A percentile compares a stretch with the other conserved stretches of the same genome.
Evolutionary conservation across 2,113 vertebrate genomes (phyloP).

Genomic region (Odontophorus gujanensis): DNA sequence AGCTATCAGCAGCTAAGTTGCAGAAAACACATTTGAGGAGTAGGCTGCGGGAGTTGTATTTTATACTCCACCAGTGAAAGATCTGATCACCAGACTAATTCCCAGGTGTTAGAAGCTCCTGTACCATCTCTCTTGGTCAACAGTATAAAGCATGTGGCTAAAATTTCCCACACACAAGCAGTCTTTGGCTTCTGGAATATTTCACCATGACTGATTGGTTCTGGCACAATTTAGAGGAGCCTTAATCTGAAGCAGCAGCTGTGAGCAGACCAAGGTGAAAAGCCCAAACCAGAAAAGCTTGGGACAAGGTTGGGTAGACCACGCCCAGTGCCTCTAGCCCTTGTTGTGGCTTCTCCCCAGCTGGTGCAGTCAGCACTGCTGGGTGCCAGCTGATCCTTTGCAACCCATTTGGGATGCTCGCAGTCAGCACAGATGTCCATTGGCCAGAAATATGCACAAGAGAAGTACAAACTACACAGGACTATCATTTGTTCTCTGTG

Average conservation of each 20-base stretch:
- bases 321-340: not conserved
- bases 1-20: slow-evolving; percentile 33
- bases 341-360: not conserved
- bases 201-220: slow-evolving; percentile 38
- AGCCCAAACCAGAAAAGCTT: not conserved
- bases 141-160: not conserved
- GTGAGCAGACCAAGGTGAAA: not conserved
- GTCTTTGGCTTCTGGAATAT: slow-evolving; percentile 22
- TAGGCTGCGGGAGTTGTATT: not conserved
- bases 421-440: not conserved
- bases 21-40: not conserved
- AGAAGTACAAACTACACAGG: not conserved
- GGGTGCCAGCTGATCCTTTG: not conserved
- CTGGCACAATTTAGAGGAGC: not conserved
- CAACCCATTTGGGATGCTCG: not conserved
- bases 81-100: slow-evolving; percentile 36
- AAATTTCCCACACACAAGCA: slow-evolving; percentile 14
- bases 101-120: slow-evolving; percentile 45
- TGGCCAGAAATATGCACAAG: not conserved
- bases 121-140: slow-evolving; percentile 13
- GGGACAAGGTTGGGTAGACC: not conserved
- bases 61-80: slow-evolving; percentile 36
- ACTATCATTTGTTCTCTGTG: not conserved
- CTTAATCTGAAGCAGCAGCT: slow-evolving; percentile 32
- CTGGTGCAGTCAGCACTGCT: not conserved